A percentile compares a stretch with the other conserved stretches of the same genome.
Conservation (phyloP, 1,140 invertebrate species). For the Cepaea nemoralis region DNA sequence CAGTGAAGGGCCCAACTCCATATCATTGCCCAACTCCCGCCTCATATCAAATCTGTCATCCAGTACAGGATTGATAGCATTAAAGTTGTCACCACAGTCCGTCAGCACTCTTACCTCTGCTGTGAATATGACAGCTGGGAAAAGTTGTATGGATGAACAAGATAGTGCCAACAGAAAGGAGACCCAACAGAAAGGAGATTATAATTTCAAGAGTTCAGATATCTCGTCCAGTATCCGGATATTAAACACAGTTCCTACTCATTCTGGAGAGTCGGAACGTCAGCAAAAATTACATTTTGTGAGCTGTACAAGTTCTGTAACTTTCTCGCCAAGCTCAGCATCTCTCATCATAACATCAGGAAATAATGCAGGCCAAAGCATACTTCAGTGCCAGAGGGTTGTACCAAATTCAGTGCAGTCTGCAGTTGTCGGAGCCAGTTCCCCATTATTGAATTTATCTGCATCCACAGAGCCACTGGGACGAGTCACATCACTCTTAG, state of each 20-base stretch:
- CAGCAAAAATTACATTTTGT: neutral
- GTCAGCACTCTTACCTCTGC: neutral
- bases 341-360: conserved; percentile 3
- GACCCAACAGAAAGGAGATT: neutral
- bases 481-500: conserved; percentile 23
- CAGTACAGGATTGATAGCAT: neutral
- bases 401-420: neutral
- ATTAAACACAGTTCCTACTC: neutral
- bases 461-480: conserved; percentile 21
- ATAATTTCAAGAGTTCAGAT: neutral
- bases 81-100: conserved; percentile 5
- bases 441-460: neutral
- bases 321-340: neutral
- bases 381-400: neutral
- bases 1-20: neutral
- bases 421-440: neutral
- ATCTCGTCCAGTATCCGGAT: neutral
- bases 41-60: conserved; percentile 6
- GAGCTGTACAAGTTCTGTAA: neutral
- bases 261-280: neutral
- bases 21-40: neutral
- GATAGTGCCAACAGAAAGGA: neutral
- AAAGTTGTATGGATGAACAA: neutral
- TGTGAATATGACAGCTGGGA: neutral
- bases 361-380: conserved; percentile 10